Evolutionary conservation across 2,888 invertebrate genomes (phyloP), one percentile per base, ranked within the genome.

Genomic region (Scaptomyza reducta): DNA sequence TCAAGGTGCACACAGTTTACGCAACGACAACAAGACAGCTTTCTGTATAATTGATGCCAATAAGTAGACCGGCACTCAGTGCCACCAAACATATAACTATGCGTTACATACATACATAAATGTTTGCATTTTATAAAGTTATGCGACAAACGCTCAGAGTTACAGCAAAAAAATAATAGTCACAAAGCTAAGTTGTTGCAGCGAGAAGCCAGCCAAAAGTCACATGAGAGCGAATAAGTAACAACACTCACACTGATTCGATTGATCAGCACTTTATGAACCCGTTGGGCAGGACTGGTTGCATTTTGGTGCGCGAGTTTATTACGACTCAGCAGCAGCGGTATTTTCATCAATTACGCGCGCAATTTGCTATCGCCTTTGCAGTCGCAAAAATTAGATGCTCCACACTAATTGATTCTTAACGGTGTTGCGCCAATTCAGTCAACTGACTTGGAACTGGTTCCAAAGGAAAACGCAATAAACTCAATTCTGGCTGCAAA

Each of bases 331-430:
- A 41, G 47, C 25, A 14, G 7, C 38, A 31, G n/a, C 44, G 78
- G 68, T 68, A 75, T 77, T 82, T 84, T 78, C 70, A 81, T 27
- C 72, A 79, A 75, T 64, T 76, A 56, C 54, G 10, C 47, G 22
- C 50, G 71, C 69, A 76, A 78, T 81, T 87, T 84, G 73, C 89
- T 67, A 47, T 57, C 59, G 71, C 72, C 75, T 73, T 64, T 60
- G 45, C 29, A 14, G 63, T 55, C 50, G 46, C 44, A 2, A 53
- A 66, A 66, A 73, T 62, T 67, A 63, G 70, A 84, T 87, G 72
- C 66, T 60, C 49, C 62, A 44, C 54, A 66, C 79, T 84, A 84
- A 84, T 84, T 88, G 87, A 87, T 84, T 84, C 84, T 88, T 70
- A 62, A 69, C 71, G 64, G 70, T 63, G 72, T 69, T 64, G 60